A percentile compares a stretch with the other conserved stretches of the same genome.
phyloP scores from a whole-genome alignment of 30 jellyfish, hydroid and myxozoan genomes.

The Mastigias papua region DNA sequence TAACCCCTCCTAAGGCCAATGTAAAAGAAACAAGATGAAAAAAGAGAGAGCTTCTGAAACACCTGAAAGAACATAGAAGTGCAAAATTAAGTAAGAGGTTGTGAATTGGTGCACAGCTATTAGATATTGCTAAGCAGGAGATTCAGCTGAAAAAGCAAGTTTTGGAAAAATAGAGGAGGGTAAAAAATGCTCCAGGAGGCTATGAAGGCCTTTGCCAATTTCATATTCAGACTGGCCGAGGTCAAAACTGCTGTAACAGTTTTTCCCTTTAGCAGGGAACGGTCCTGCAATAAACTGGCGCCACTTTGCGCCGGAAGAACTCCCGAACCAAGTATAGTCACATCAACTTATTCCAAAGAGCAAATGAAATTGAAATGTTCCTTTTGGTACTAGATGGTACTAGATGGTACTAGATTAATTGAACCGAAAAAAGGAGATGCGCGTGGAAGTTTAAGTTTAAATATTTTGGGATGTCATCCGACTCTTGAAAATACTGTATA shows the following conservation, averaged over 20 bases:
- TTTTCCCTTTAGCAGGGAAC: constrained; percentile 11
- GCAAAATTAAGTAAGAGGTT: constrained; percentile 6
- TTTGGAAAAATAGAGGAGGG: constrained; percentile 23
- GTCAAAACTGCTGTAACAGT: constrained; percentile 8
- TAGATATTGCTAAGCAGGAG: constrained; percentile 27
- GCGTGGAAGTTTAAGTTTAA: no score
- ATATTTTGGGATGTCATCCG: no score
- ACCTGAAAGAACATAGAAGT: constrained; percentile 12
- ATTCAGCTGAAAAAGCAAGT: constrained; percentile 2
- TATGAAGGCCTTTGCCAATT: neutral
- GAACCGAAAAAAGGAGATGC: no score
- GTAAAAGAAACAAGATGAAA: neutral
- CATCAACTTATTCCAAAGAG: no score
- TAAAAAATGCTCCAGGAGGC: neutral
- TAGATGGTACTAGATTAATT: no score
- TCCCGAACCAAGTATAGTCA: no score
- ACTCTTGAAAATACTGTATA: no score
- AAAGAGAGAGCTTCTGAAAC: neutral
- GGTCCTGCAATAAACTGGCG: neutral
- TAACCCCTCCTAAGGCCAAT: neutral
- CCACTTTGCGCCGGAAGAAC: no score
- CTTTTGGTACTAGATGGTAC: no score
- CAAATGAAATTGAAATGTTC: no score
- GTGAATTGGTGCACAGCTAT: constrained; percentile 40
- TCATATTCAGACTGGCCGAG: neutral